A percentile compares a stretch with the other conserved stretches of the same genome.
phyloP scores from a whole-genome alignment of 2,888 invertebrate species.

The Bombylius major region DNA sequence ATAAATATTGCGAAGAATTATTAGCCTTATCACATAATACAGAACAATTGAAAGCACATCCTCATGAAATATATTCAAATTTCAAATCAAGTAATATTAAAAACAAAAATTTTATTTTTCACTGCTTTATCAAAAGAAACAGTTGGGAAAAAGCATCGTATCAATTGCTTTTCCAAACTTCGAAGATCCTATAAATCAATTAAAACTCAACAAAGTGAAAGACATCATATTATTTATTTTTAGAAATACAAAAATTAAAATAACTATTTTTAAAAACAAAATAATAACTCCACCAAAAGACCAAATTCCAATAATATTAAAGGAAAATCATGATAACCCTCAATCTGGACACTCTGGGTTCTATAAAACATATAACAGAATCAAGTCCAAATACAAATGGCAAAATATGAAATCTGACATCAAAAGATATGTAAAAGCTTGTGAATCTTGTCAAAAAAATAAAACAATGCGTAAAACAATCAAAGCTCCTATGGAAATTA shows the following conservation, averaged over 20 bases:
- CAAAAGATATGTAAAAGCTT: conserved; percentile 20
- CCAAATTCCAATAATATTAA: conserved; percentile 5
- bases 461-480: conserved; percentile 16
- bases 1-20: background rate
- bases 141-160: background rate
- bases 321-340: conserved; percentile 9
- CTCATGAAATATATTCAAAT: conserved; percentile 4
- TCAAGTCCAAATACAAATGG: conserved; percentile 22
- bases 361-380: conserved; percentile 15
- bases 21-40: background rate
- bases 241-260: conserved; percentile 2
- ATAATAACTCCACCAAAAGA: background rate
- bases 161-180: background rate
- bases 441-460: conserved; percentile 22
- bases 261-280: background rate
- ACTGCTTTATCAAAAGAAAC: conserved; percentile 6
- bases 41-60: background rate
- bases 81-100: background rate
- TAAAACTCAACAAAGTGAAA: conserved; percentile 4
- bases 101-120: background rate
- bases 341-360: conserved; percentile 4
- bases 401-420: conserved; percentile 24
- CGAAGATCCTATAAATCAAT: background rate
- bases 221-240: background rate
- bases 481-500: conserved; percentile 24